Evolutionary conservation across 2,113 vertebrate genomes (phyloP), one percentile per base, ranked within the genome.

Genomic region (Falco punctatus): DNA sequence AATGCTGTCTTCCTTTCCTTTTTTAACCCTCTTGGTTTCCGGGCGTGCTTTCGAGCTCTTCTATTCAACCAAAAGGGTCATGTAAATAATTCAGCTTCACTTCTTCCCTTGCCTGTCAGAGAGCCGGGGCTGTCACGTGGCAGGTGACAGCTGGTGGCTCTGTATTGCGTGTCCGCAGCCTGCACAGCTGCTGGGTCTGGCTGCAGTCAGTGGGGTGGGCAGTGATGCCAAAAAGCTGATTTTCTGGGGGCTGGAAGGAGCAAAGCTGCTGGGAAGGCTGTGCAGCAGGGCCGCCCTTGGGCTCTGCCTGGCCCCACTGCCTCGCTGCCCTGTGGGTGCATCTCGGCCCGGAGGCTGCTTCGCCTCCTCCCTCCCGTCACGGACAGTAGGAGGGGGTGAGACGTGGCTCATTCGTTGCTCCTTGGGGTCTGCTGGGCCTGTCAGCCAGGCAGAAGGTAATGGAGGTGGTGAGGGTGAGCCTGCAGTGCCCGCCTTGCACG

Each of bases 251-350:
- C 66, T 52, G 83, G 18, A 46, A 66, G 55, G 42, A 86, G 48
- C 58, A 40, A 17, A 71, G 66, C 54, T 83, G 58, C 54, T 19
- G 7, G 26, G 58, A 23, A 24, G 66, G 71, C 42, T 27, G n/a
- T 32, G 35, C 6, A 8, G 44, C 44, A 8, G 23, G 15, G 32
- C 35, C 30, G 40, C 79, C 58, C 33, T 22, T 19, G 38, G 38
- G 5, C 28, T 4, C 2, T 0, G 2, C 33, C 18, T 27, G 42
- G 10, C 42, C 17, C 0, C 1, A 11, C 44, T 0, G 0, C 22
- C 21, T 67, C 35, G 23, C 15, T 0, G 1, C 19, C 1, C 0
- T 33, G 26, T 44, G 26, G 22, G 4, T 32, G 49, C 6, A 0
- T 65, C 69, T 55, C 54, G 14, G 33, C n/a, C 18, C 33, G 35